Conservation (phyloP, 2,113 vertebrate genomes). For the Origma solitaria region DNA sequence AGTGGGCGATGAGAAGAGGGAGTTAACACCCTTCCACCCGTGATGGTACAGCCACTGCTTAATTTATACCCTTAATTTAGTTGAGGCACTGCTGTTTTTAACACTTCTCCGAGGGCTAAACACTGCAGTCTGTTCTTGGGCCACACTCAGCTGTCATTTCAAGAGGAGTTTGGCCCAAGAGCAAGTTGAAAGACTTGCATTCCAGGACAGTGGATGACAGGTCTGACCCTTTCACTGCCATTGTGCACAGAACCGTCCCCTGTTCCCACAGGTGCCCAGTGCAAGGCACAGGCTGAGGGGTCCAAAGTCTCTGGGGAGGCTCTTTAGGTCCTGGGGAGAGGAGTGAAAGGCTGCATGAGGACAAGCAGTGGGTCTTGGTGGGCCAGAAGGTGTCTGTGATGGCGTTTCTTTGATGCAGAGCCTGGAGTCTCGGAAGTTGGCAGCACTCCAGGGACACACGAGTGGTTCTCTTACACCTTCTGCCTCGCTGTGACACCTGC, state of each 20-base stretch:
- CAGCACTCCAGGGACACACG: not conserved
- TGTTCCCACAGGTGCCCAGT: rapidly evolving
- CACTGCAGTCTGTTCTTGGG: not conserved
- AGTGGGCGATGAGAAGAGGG: not conserved
- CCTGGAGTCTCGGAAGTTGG: not conserved
- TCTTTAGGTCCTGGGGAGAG: not conserved
- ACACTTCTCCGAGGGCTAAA: not conserved
- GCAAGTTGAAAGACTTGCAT: not conserved
- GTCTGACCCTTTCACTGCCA: not conserved
- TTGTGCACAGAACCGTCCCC: rapidly evolving
- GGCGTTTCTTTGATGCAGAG: not conserved
- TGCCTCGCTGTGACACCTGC: slow-evolving; percentile 48
- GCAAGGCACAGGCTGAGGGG: not conserved
- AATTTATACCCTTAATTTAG: not conserved
- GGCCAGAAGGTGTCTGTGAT: not conserved
- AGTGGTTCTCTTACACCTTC: slow-evolving; percentile 3
- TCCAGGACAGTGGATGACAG: not conserved
- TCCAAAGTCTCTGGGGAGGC: not conserved
- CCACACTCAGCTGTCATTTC: not conserved
- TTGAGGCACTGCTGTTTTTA: slow-evolving; percentile 19
- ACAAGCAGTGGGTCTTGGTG: not conserved
- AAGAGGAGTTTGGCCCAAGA: not conserved
- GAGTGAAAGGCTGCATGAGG: not conserved
- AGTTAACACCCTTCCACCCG: not conserved
- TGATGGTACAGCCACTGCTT: not conserved